Evolutionary conservation across 2,888 invertebrate species (phyloP).

Genomic region (Drosophila peninsularis): DNA sequence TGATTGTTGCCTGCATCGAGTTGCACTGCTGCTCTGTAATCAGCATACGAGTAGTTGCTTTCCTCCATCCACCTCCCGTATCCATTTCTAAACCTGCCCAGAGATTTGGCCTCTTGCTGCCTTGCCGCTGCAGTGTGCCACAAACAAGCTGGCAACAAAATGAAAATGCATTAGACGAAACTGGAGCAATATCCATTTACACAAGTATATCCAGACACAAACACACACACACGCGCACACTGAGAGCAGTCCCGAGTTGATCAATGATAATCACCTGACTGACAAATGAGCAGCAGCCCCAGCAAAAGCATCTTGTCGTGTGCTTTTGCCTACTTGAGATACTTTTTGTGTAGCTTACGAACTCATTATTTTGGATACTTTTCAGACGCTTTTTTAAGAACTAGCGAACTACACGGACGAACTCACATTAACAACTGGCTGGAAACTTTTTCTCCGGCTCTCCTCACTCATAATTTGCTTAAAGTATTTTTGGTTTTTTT

Average conservation of each 20-base stretch:
- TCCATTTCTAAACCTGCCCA: conserved; percentile 20
- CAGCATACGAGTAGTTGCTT: conserved; percentile 42
- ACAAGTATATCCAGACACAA: not conserved
- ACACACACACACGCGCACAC: not conserved
- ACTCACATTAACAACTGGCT: conserved; percentile 32
- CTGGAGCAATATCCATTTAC: conserved; percentile 53
- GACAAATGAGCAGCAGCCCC: conserved; percentile 53
- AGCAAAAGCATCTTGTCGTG: conserved; percentile 29
- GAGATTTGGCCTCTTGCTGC: conserved; percentile 25
- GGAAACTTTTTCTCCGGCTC: conserved; percentile 11
- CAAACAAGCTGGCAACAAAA: conserved; percentile 68
- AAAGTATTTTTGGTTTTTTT: conserved; percentile 1
- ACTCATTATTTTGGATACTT: conserved; percentile 12
- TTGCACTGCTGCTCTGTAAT: conserved; percentile 53
- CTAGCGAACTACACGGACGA: conserved; percentile 11
- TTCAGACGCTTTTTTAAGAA: not conserved
- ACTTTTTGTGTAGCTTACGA: conserved; percentile 1
- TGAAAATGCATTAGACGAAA: conserved; percentile 70
- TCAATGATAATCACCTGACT: conserved; percentile 64
- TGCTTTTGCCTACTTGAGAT: conserved; percentile 6
- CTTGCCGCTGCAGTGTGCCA: conserved; percentile 65
- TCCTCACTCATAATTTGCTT: conserved; percentile 6
- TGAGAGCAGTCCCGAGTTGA: conserved; percentile 9
- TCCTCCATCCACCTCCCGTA: conserved; percentile 19
- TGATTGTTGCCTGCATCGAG: conserved; percentile 73